Base-by-base conservation (phyloP, 2,113 vertebrate species). In the Amphiprion percula region DNA sequence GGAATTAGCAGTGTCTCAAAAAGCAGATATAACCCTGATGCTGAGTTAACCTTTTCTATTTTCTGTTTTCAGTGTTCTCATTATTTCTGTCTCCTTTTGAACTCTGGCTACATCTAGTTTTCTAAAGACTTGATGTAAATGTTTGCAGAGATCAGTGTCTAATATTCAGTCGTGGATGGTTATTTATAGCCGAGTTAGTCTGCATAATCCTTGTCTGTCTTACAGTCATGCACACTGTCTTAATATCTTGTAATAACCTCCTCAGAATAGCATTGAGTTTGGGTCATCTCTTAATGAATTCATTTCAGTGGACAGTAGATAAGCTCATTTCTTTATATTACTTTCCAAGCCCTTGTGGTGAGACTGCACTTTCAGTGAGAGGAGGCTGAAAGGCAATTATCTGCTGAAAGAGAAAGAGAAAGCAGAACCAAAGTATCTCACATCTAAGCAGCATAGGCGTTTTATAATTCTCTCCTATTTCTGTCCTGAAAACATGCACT, bases 271-370 rank as follows among this genome's bases (percentile, higher is more conserved):
- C 83, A 87, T 92, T 92, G 89, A 91, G 77, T 72, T 82, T 59
- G 41, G 39, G 62, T 83, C 78, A 73, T 76, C 44, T 82, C 71
- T 65, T 90, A 90, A 93, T 83, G 50, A 94, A 89, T 90, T 79
- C 14, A 77, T 89, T 92, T 90, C 69, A 71, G 26, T 73, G 84
- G 87, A 87, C 74, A 87, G 82, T 62, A 85, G 89, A 91, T 85
- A 77, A 82, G 83, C 84, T 87, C 17, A 59, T 89, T 85, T 77
- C 60, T 81, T 85, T 67, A 70, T 79, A 85, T 89, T 84, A 80
- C 79, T 87, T 70, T 84, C 70, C 16, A 58, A 77, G 50, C 52
- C 17, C 23, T 12, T 74, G 28, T 58, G 15, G 75, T 66, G 63
- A 83, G 56, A 66, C 61, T 4, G 30, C 66, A 33, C 49, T 59